Base-by-base conservation (phyloP, 2,113 vertebrate genomes). In the Halcyon senegalensis region DNA sequence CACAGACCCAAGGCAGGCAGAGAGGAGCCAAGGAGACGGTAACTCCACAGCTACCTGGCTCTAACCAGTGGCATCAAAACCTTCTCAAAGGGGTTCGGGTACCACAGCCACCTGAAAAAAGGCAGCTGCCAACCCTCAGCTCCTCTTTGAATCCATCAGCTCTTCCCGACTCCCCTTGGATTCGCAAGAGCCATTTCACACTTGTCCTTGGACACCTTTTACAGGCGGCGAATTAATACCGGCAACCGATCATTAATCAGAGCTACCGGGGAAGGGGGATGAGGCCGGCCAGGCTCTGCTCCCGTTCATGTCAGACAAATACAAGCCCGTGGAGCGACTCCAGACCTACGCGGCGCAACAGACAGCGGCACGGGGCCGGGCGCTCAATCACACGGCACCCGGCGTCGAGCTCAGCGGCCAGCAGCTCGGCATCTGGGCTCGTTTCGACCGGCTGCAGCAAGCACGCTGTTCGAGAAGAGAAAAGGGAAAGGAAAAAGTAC, bases 261-360 rank as follows among this genome's bases (percentile, higher is more conserved):
- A 90, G 87, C 93, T 85, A 88, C 83, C 56, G 72, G 84, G 93
- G 58, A 89, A 93, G 35, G 68, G 86, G 90, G 73, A 46, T 72
- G 90, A 77, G 83, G 91, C 84, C 21, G 77, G 81, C 89, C 79
- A 72, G 90, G 92, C 83, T 95, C 88, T 86, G 88, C 88, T 97
- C 96, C 85, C 92, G 46, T 89, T 96, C 78, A 94, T 79, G 88
- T 94, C 89, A 93, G 93, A 94, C 92, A 95, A 93, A 92, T 86
- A 84, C 95, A 75, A 82, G 66, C 84, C 79, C 48, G 16, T 89
- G 83, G 94, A 96, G 92, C 21, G 5, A 89, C 94, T 96, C 91
- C 86, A 90, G 91, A 87, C 77, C 87, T 58, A 56, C 95, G 63
- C 70, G 5, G 84, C 0, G 58, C 87, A 66, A 53, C 81, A 91